Percentiles rank a stretch among this genome's conserved stretches.
Conservation (phyloP, 2,113 vertebrate species). For the Candoia aspera region DNA sequence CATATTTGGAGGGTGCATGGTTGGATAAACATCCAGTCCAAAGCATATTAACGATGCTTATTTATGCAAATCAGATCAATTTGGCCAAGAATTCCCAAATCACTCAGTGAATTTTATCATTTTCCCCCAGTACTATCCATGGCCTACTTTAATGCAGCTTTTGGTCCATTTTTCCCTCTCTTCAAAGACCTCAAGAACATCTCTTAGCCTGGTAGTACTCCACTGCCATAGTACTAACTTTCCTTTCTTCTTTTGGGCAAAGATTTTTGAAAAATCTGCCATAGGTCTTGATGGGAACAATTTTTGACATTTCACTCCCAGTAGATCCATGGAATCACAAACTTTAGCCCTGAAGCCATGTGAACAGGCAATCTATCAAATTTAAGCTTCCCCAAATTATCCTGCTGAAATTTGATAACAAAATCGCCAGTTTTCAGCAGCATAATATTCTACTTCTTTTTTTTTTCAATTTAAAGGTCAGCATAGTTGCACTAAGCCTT, state of each 20-base stretch:
- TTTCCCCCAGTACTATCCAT: background rate
- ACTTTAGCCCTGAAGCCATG: background rate
- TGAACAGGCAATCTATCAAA: background rate
- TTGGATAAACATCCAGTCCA: background rate
- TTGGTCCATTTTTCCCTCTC: background rate
- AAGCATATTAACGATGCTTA: background rate
- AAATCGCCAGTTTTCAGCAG: background rate
- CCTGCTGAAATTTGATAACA: background rate
- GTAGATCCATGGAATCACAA: background rate
- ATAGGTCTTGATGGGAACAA: background rate
- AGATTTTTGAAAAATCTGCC: background rate
- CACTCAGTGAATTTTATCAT: background rate
- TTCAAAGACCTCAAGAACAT: background rate
- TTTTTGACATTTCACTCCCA: background rate
- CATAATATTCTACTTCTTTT: background rate
- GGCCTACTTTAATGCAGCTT: background rate
- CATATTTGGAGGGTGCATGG: background rate
- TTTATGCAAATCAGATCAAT: background rate
- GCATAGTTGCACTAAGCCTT: background rate
- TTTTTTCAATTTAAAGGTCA: background rate
- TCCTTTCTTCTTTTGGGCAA: background rate
- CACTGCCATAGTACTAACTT: background rate
- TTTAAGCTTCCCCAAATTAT: background rate
- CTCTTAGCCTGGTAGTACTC: background rate
- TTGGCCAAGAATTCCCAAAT: background rate